Evolutionary conservation across 2,797 vertebrate genomes (phyloP).

Genomic region (Melanotaenia maccullochi): DNA sequence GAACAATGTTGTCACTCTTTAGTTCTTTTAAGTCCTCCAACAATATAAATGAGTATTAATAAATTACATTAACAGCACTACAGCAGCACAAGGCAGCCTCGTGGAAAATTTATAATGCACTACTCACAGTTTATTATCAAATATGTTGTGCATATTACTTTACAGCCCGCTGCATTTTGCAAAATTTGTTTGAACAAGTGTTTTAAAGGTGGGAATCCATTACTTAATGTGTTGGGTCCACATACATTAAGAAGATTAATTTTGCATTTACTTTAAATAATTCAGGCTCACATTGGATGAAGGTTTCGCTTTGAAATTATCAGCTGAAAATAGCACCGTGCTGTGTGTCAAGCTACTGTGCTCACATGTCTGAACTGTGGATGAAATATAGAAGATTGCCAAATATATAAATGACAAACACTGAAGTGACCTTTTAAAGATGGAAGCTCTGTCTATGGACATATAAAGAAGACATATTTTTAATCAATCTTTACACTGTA

Average conservation of each 20-base stretch:
- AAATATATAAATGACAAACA: background rate
- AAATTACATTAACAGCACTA: background rate
- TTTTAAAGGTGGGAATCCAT: background rate
- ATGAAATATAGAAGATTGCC: background rate
- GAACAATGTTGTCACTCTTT: background rate
- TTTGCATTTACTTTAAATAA: conserved; percentile 26
- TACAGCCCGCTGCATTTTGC: background rate
- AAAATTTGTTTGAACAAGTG: background rate
- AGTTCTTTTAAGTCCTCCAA: background rate
- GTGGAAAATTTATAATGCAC: background rate
- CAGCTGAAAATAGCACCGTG: conserved; percentile 6
- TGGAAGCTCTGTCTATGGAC: background rate
- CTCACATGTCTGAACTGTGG: background rate
- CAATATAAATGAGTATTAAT: background rate
- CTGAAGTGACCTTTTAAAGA: background rate
- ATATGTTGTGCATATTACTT: background rate
- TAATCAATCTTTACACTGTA: background rate
- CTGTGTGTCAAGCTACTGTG: background rate
- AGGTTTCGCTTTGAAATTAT: conserved; percentile 4
- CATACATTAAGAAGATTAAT: conserved; percentile 22
- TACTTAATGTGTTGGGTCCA: background rate
- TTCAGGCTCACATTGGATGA: conserved; percentile 5
- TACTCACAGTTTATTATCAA: background rate
- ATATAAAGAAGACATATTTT: too few species aligned
- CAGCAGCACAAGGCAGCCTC: background rate